Conservation (phyloP, 1,140 invertebrate species). For the Drosophila athabasca region DNA sequence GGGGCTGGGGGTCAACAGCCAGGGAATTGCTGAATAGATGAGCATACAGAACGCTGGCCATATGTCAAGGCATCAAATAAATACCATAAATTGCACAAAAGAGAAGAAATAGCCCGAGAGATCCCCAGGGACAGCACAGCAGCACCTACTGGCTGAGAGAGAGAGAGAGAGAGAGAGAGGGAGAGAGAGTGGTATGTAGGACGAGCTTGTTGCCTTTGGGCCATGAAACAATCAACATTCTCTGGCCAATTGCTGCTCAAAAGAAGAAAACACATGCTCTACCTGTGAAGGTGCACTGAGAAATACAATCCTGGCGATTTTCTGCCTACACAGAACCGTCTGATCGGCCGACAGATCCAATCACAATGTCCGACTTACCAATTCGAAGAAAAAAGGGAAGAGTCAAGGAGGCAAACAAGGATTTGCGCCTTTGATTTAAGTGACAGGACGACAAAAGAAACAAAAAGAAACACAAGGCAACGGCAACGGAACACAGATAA, state of each 20-base stretch:
- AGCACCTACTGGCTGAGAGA: no score
- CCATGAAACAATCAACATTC: conserved; percentile 42
- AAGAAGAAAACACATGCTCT: no score
- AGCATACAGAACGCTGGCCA: conserved; percentile 67
- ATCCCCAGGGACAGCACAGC: no score
- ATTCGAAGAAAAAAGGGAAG: no score
- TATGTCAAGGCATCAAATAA: conserved; percentile 71
- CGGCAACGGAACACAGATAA: conserved; percentile 63
- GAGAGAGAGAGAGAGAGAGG: no score
- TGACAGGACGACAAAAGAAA: conserved; percentile 50
- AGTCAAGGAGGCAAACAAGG: conserved; percentile 43
- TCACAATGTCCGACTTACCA: no score
- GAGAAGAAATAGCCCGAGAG: conserved; percentile 11
- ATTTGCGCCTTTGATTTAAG: conserved; percentile 64
- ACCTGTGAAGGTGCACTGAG: no score
- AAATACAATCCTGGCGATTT: no score
- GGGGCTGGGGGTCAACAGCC: conserved; percentile 52
- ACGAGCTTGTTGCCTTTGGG: conserved; percentile 4
- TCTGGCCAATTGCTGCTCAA: conserved; percentile 14
- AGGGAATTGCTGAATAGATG: conserved; percentile 67
- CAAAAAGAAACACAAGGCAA: conserved; percentile 32
- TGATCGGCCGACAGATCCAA: no score
- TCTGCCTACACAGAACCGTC: no score
- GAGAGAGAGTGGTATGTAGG: conserved; percentile 1
- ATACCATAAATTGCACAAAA: conserved; percentile 70